Conservation (phyloP, 2,797 vertebrate species). For the Sylvia borin region DNA sequence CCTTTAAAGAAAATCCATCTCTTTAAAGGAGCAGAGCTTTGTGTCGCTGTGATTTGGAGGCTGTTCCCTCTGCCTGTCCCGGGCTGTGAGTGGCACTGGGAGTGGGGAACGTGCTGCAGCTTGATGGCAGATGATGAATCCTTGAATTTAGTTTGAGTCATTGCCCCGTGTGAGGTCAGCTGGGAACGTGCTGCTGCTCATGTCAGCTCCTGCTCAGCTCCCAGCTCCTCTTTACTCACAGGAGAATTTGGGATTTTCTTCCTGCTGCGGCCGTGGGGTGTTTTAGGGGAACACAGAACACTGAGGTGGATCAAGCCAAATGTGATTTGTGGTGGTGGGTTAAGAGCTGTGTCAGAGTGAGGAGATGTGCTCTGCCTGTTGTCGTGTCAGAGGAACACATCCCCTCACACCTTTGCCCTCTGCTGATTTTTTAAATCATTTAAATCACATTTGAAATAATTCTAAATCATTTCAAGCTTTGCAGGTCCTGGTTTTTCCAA, state of each 20-base stretch:
- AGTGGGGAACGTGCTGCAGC: background rate
- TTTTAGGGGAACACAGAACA: background rate
- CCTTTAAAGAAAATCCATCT: too few relatives aligned
- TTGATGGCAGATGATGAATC: background rate
- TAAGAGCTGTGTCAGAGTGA: background rate
- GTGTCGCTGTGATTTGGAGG: accelerated
- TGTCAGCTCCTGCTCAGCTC: background rate
- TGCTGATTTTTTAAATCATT: background rate
- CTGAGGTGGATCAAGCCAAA: accelerated
- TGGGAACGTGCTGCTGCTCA: constrained; percentile 56
- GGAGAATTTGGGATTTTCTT: background rate
- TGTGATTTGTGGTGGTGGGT: background rate
- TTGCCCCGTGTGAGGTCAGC: constrained; percentile 38
- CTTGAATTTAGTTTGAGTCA: background rate
- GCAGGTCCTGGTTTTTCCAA: background rate
- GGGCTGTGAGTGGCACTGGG: background rate
- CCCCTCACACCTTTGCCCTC: background rate
- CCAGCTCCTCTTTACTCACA: background rate
- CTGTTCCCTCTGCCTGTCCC: background rate
- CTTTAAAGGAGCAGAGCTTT: background rate
- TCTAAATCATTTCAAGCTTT: background rate
- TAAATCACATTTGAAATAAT: too few relatives aligned
- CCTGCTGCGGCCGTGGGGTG: accelerated
- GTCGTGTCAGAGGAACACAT: background rate
- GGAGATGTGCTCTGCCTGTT: background rate